Evolutionary conservation across 1,140 invertebrate genomes (phyloP), one percentile per base, ranked within the genome.

Genomic region (Drosophila pectinifera): DNA sequence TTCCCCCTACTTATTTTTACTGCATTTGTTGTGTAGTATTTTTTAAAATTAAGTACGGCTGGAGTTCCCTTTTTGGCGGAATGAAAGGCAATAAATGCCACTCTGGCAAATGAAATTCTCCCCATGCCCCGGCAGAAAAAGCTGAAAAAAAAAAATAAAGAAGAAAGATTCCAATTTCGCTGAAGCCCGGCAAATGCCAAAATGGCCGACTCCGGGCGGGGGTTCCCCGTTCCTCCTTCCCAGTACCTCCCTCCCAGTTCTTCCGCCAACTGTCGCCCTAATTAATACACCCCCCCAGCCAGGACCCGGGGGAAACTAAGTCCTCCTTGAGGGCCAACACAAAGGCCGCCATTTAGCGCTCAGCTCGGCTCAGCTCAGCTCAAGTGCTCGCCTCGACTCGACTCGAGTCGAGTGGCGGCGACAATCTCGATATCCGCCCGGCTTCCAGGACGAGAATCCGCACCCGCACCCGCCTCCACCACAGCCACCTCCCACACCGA

Each of bases 311-410:
- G 26, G 48, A 45, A 55, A 56, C 24, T 28, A 31, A 63, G 16
- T 49, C 67, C 67, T 69, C 46, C 18, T 55, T n/a, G 63, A 68
- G 39, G 36, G 41, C 26, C 20, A 42, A 39, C 61, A 86, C 83
- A 88, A 88, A 89, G 79, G 63, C 74, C 53, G 63, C 49, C 83
- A 81, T 86, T 86, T 86, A 85, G 83, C 78, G 65, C 65, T 86
- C 73, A 73, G 65, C 65, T 82, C 73, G 16, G 24, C 46, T 28
- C 24, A 6, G n/a, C 10, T 34, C n/a, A 7, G 5, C 43, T 46
- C 43, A 86, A 86, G 83, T 63, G 62, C 45, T 49, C n/a, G n/a
- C n/a, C n/a, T n/a, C n/a, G n/a, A n/a, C n/a, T n/a, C n/a, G n/a
- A n/a, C n/a, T n/a, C 26, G 34, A 41, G 6, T 31, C 64, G 64